A percentile compares a stretch with the other conserved stretches of the same genome.
Conservation (phyloP, 2,888 invertebrate species). For the Drosophila meridionalis region DNA sequence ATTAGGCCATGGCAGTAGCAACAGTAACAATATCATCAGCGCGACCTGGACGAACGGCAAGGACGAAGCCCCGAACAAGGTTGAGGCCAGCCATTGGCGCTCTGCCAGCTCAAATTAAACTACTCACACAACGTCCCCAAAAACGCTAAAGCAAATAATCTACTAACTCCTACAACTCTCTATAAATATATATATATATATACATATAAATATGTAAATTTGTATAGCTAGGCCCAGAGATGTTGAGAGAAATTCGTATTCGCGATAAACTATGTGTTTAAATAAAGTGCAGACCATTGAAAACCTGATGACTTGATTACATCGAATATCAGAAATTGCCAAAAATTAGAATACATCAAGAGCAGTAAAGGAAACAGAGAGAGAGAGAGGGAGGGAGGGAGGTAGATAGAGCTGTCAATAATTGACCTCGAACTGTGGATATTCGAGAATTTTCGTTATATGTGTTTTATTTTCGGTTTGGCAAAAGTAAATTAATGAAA, state of each 20-base stretch:
- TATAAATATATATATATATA: background rate
- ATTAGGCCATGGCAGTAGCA: conserved; percentile 66
- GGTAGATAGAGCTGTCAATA: conserved; percentile 7
- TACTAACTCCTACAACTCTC: conserved; percentile 46
- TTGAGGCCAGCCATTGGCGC: conserved; percentile 69
- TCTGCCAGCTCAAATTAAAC: conserved; percentile 54
- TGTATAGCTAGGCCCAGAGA: conserved; percentile 43
- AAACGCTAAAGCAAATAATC: conserved; percentile 60
- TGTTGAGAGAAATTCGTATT: conserved; percentile 47
- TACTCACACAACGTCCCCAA: conserved; percentile 44
- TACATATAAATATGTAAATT: conserved; percentile 12
- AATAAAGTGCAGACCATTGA: conserved; percentile 65
- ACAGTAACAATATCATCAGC: conserved; percentile 32
- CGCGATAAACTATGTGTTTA: conserved; percentile 40
- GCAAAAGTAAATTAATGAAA: conserved; percentile 63
- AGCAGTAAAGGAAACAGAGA: background rate
- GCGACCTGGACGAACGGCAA: conserved; percentile 29
- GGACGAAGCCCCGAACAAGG: conserved; percentile 67
- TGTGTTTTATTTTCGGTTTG: conserved; percentile 30
- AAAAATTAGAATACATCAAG: background rate
- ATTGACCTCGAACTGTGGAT: conserved; percentile 28
- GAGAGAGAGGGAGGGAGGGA: background rate
- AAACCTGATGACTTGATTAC: conserved; percentile 14
- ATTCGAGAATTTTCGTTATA: conserved; percentile 7
- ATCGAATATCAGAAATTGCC: background rate